phyloP scores from a whole-genome alignment of 2,888 invertebrate species.

The Pachymerium ferrugineum region DNA sequence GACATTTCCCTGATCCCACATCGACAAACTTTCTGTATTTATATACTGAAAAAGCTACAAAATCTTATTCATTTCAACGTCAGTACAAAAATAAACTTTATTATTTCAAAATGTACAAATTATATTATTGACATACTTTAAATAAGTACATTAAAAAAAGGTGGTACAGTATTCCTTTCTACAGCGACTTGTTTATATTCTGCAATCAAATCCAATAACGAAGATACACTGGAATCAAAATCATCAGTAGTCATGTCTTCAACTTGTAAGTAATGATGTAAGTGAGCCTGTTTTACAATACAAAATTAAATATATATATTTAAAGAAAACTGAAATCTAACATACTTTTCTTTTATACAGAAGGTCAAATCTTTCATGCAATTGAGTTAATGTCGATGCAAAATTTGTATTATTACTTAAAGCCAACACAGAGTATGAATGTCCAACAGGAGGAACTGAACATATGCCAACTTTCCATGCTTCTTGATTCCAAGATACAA shows the following conservation, averaged over 20 bases:
- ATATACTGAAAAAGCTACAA: no score
- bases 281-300: slow-evolving; percentile 45
- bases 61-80: no score
- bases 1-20: no score
- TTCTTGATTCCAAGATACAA: slow-evolving; percentile 50
- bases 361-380: slow-evolving; percentile 46
- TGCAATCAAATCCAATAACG: slow-evolving; percentile 35
- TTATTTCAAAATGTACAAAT: no score
- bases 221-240: slow-evolving; percentile 40
- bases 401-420: slow-evolving; percentile 50
- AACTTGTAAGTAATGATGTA: slow-evolving; percentile 49
- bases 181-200: slow-evolving; percentile 34
- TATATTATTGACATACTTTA: no score
- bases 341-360: slow-evolving; percentile 48
- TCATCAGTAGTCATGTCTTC: slow-evolving; percentile 47
- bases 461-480: slow-evolving; percentile 51
- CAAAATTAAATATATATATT: slow-evolving; percentile 29
- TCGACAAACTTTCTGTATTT: no score
- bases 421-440: slow-evolving; percentile 47
- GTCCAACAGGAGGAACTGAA: slow-evolving; percentile 47
- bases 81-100: no score
- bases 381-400: slow-evolving; percentile 44
- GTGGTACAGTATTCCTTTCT: background rate
- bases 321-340: background rate
- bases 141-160: background rate